A percentile compares a stretch with the other conserved stretches of the same genome.
Evolutionary conservation across 2,113 vertebrate species (phyloP).

Genomic region (Sardina pilchardus): DNA sequence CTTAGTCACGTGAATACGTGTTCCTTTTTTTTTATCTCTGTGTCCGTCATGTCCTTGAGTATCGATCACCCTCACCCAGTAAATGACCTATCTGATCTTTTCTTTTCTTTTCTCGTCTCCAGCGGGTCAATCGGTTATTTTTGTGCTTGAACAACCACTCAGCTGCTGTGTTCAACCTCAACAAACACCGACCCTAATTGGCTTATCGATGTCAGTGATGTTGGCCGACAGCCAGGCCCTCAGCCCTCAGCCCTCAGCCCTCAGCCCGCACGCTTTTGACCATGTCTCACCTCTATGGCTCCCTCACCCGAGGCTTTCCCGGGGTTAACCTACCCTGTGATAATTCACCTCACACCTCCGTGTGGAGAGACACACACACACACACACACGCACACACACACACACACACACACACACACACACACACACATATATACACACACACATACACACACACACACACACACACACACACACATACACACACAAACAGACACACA

Average conservation of each 20-base stretch:
- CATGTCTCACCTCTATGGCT: background rate
- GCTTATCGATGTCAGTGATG: background rate
- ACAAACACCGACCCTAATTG: background rate
- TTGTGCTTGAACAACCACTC: too few relatives aligned
- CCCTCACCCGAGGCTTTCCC: background rate
- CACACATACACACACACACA: background rate
- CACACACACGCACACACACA: background rate
- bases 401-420: background rate
- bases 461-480: background rate
- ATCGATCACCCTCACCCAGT: background rate
- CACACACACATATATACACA: background rate
- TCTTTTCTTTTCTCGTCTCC: too few relatives aligned
- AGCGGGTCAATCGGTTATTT: too few relatives aligned
- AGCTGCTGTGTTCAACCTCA: background rate
- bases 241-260: background rate
- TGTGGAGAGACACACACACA: background rate
- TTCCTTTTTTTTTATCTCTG: too few relatives aligned
- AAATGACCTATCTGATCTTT: too few relatives aligned
- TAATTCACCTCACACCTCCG: too few relatives aligned
- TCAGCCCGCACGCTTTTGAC: background rate
- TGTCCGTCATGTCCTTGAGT: background rate
- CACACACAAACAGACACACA: conserved; percentile 14
- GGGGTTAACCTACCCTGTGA: background rate
- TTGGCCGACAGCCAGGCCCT: background rate
- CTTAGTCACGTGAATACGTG: background rate